phyloP scores from a whole-genome alignment of 2,888 invertebrate genomes.

The Phaonia tiefii region DNA sequence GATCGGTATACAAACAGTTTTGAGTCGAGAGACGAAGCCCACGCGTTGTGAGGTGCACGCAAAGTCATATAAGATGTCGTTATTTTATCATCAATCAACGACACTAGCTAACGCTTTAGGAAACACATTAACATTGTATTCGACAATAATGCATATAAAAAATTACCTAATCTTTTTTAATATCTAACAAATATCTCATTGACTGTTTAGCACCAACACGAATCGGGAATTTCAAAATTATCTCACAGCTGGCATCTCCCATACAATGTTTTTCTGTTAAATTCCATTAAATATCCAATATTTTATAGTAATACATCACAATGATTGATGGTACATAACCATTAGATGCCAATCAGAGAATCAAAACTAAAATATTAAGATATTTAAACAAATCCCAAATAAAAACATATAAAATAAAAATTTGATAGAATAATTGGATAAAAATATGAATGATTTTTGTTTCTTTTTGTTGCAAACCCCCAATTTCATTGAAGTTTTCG shows the following conservation, averaged over 20 bases:
- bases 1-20: no score
- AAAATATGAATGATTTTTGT: not conserved
- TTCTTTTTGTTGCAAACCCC: not conserved
- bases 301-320: slow-evolving; percentile 29
- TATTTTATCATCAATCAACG: no score
- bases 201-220: not conserved
- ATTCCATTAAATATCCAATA: slow-evolving; percentile 8
- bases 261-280: no score
- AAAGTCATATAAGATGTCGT: no score
- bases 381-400: not conserved
- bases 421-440: slow-evolving; percentile 17
- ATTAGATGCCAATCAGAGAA: not conserved
- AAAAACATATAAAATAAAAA: slow-evolving; percentile 12
- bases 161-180: no score
- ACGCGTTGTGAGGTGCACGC: no score
- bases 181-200: not conserved
- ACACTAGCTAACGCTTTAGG: no score
- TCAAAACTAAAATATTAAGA: slow-evolving; percentile 9
- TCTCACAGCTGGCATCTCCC: not conserved
- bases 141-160: no score
- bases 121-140: no score
- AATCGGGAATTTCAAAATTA: not conserved
- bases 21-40: no score
- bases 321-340: slow-evolving; percentile 21
- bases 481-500: slow-evolving; percentile 45